Percentiles rank a stretch among this genome's conserved stretches.
phyloP scores from a whole-genome alignment of 2,888 invertebrate genomes.

The Mylabris sibirica region DNA sequence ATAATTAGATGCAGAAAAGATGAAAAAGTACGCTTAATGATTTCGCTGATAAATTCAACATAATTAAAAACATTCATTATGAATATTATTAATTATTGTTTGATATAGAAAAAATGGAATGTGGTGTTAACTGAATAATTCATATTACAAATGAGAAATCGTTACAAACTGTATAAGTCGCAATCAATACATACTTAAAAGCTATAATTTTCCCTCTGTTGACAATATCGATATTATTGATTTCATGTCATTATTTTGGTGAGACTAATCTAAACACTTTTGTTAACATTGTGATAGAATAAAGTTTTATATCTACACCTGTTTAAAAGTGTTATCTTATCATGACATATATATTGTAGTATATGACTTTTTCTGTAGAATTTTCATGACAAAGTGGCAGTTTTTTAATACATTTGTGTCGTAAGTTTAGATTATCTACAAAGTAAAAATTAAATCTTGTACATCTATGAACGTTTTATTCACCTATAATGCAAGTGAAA shows the following conservation, averaged over 20 bases:
- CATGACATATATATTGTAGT: neutral
- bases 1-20: neutral
- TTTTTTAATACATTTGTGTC: neutral
- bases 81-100: neutral
- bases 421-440: neutral
- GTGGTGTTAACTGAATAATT: neutral
- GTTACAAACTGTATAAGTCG: neutral
- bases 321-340: constrained; percentile 3
- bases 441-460: neutral
- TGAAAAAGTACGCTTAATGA: too few species aligned
- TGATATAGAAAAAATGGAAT: neutral
- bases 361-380: too few species aligned
- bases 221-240: neutral
- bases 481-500: neutral
- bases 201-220: neutral
- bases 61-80: neutral
- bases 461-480: neutral
- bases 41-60: neutral
- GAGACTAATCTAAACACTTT: neutral
- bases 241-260: neutral
- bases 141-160: neutral
- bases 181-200: neutral
- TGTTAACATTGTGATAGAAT: neutral
- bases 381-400: constrained; percentile 1
- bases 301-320: neutral